Conservation (phyloP, 2,888 invertebrate species). For the Phengaris alcon region DNA sequence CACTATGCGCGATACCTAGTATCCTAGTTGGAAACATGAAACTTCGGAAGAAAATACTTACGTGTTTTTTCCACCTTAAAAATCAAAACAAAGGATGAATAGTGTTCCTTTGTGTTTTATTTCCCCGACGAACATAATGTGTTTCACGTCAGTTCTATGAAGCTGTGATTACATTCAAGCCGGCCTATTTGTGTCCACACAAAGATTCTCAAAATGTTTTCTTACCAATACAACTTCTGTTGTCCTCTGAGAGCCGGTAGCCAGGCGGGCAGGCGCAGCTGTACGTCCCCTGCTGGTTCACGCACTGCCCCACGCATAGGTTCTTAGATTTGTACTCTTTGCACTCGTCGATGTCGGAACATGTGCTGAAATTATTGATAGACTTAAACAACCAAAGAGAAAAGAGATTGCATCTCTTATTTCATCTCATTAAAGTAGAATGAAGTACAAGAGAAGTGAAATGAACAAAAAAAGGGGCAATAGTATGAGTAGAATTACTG, state of each 20-base stretch:
- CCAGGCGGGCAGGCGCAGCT: conserved; percentile 89
- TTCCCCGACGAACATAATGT: too few relatives aligned
- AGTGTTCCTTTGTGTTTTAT: too few relatives aligned
- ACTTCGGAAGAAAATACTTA: too few relatives aligned
- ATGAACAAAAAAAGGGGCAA: background rate
- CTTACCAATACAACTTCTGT: conserved; percentile 90
- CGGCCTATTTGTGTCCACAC: background rate
- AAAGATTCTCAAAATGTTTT: background rate
- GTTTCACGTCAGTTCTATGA: background rate
- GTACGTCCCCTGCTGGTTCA: conserved; percentile 93
- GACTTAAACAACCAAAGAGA: background rate
- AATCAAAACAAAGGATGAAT: too few relatives aligned
- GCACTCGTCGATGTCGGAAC: conserved; percentile 93
- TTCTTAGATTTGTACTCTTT: conserved; percentile 84
- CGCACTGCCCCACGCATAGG: conserved; percentile 87
- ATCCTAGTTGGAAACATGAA: too few relatives aligned
- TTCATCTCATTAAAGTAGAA: too few relatives aligned
- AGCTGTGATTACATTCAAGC: background rate
- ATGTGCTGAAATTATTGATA: conserved; percentile 71
- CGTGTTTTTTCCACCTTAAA: too few relatives aligned
- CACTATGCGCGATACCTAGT: too few relatives aligned
- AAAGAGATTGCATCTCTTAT: background rate
- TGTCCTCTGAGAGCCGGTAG: conserved; percentile 86
- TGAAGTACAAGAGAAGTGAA: background rate
- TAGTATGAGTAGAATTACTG: too few relatives aligned